These are phyloP conservation scores for Mycetomoellerius zeteki DNA, from an alignment of 1,140 invertebrate species.

Conservation along the genomic window DNA sequence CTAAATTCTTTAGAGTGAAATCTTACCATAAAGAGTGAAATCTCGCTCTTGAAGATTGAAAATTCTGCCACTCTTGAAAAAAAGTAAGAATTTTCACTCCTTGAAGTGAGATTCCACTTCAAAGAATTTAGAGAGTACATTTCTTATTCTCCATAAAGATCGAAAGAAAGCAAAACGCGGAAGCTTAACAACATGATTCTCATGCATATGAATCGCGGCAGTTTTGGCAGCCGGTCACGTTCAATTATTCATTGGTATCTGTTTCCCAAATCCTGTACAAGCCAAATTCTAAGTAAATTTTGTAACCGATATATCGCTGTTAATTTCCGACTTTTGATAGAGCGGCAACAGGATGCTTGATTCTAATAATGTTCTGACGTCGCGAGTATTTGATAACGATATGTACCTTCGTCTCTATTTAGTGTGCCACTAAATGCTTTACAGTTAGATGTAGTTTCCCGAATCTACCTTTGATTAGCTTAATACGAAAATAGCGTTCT, in stretches of 20 bases:
- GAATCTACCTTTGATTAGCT: constrained; percentile 27
- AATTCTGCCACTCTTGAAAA: too few species aligned
- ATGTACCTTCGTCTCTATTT: constrained; percentile 14
- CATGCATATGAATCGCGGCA: constrained; percentile 55
- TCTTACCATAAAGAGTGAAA: too few species aligned
- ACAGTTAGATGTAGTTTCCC: neutral
- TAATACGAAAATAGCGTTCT: constrained; percentile 23
- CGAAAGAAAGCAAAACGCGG: neutral
- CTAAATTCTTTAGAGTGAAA: too few species aligned
- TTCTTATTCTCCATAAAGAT: neutral
- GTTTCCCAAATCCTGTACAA: neutral
- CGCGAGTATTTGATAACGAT: neutral
- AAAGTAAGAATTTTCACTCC: too few species aligned
- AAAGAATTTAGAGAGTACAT: too few species aligned
- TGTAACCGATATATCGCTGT: constrained; percentile 20
- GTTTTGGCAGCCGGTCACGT: constrained; percentile 40
- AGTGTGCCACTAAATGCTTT: constrained; percentile 4
- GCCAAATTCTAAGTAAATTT: constrained; percentile 15
- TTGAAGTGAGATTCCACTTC: too few species aligned
- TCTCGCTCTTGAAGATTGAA: too few species aligned
- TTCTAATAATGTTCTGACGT: neutral
- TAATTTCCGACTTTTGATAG: constrained; percentile 21
- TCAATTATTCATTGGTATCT: constrained; percentile 44
- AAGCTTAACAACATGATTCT: constrained; percentile 43
- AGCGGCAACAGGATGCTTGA: neutral